Conservation (phyloP, 1,140 invertebrate species). For the Drosophila orena region DNA sequence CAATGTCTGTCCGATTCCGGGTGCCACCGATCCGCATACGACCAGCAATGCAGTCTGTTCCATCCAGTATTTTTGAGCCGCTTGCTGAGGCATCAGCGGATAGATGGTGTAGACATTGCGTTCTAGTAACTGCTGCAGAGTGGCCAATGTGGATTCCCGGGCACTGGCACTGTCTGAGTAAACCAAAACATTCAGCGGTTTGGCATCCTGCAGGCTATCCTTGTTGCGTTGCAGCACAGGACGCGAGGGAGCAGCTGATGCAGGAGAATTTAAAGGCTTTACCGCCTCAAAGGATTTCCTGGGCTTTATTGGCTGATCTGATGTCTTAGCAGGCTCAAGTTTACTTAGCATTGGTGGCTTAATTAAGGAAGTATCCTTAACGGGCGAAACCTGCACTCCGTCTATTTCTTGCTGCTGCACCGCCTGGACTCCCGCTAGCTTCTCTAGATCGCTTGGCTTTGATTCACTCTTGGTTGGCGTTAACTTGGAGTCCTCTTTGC, state of each 20-base stretch:
- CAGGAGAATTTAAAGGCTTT: conserved; percentile 30
- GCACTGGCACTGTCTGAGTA: conserved; percentile 91
- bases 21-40: conserved; percentile 90
- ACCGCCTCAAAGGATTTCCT: conserved; percentile 54
- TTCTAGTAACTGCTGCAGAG: conserved; percentile 89
- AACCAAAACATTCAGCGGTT: conserved; percentile 93
- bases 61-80: conserved; percentile 88
- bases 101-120: conserved; percentile 92
- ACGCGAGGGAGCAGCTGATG: conserved; percentile 28
- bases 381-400: neutral
- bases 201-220: conserved; percentile 77
- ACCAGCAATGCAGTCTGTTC: conserved; percentile 91
- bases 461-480: conserved; percentile 1
- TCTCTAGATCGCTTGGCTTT: conserved; percentile 51
- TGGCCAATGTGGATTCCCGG: conserved; percentile 89
- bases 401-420: conserved; percentile 8
- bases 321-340: neutral
- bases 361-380: neutral
- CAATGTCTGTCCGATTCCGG: conserved; percentile 88
- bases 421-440: conserved; percentile 39
- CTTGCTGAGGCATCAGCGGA: conserved; percentile 87
- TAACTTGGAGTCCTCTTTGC: conserved; percentile 25
- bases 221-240: conserved; percentile 65
- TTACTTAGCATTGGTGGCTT: conserved; percentile 3
- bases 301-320: conserved; percentile 17